A percentile compares a stretch with the other conserved stretches of the same genome.
Evolutionary conservation across 2,888 invertebrate genomes (phyloP).

Genomic region (Chymomyza caudatula): DNA sequence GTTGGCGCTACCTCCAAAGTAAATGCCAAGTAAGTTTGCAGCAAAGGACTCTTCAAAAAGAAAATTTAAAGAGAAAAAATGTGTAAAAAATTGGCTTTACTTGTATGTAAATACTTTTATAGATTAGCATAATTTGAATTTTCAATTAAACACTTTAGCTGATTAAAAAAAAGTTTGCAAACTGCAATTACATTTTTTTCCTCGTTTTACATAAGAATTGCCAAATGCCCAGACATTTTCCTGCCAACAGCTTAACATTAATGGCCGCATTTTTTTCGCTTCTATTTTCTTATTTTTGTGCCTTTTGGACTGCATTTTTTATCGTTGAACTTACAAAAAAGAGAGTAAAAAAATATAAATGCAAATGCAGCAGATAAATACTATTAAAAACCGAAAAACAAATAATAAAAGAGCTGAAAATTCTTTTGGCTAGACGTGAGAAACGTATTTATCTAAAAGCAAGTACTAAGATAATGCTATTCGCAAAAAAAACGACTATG

Average conservation of each 20-base stretch:
- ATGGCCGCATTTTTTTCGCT: constrained; percentile 43
- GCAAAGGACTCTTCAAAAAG: no score
- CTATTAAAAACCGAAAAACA: background rate
- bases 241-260: constrained; percentile 60
- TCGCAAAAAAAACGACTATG: no score
- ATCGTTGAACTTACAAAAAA: constrained; percentile 13
- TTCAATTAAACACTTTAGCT: constrained; percentile 36
- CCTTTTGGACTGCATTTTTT: constrained; percentile 26
- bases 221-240: constrained; percentile 40
- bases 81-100: no score
- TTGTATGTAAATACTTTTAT: background rate
- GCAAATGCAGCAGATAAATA: constrained; percentile 7
- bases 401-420: background rate
- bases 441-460: no score
- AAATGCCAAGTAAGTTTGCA: no score
- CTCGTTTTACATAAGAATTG: background rate
- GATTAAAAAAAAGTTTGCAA: constrained; percentile 48
- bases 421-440: no score
- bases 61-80: no score
- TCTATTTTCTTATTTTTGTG: constrained; percentile 30
- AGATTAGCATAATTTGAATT: background rate
- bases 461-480: no score
- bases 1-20: no score
- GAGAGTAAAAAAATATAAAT: constrained; percentile 34
- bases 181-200: constrained; percentile 8